Evolutionary conservation across 2,888 invertebrate genomes (phyloP), one percentile per base, ranked within the genome.

Genomic region (Notodonta ziczac): DNA sequence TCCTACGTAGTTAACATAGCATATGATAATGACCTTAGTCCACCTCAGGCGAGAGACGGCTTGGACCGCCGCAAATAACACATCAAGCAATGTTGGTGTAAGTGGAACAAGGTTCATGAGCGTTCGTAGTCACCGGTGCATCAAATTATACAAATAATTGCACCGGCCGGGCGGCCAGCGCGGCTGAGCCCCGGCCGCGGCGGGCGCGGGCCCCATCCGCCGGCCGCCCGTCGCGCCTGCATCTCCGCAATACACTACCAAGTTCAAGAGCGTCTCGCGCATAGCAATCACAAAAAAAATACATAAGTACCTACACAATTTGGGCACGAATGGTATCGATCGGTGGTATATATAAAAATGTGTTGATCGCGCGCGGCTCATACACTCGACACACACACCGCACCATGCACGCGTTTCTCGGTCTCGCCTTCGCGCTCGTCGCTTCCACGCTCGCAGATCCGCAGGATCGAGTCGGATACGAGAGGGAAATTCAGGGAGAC

Each of bases 71-170:
- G 77, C 83, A 80, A 87, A 80, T 82, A 82, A 79, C 80, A 79
- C 80, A 77, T 78, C 80, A 76, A 77, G 79, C 84, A 83, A 85
- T 84, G 81, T 84, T 83, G 82, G 81, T 77, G 82, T 86, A 91
- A 90, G 87, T 93, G 80, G 93, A 88, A 89, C 92, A 89, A 93
- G 92, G 93, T 91, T 91, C 90, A 89, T 85, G 85, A 86, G 82
- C 88, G 88, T 87, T 84, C 84, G 85, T 81, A 85, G 77, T 77
- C 83, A 83, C 77, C 75, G 78, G 81, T 85, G 85, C 85, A 87
- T 86, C 85, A 85, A 86, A 86, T 84, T 80, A 85, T 82, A 80
- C 69, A 72, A 81, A 79, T 85, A 83, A 84, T 84, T 81, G 80
- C 81, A 78, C 67, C 72, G 72, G 65, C 58, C 69, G 73, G 69